Evolutionary conservation across 2,888 invertebrate genomes (phyloP).

Genomic region (Troides oblongomaculatus): DNA sequence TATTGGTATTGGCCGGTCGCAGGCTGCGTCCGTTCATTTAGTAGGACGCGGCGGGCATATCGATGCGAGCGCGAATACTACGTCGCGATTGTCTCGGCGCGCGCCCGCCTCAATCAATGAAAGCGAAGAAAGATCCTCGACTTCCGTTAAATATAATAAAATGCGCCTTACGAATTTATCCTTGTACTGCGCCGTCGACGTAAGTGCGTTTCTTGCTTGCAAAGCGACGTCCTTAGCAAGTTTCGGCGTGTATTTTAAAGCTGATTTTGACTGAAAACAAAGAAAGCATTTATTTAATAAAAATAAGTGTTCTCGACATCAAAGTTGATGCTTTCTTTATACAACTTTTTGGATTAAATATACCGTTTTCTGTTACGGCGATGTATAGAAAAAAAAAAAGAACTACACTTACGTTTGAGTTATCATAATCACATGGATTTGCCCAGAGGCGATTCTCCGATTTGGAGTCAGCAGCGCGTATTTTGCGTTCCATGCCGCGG

Average conservation of each 20-base stretch:
- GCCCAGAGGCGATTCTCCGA: constrained; percentile 61
- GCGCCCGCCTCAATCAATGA: constrained; percentile 56
- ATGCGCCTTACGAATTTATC: constrained; percentile 65
- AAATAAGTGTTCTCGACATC: not conserved
- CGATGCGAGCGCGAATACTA: constrained; percentile 66
- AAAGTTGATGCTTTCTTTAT: not conserved
- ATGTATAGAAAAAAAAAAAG: not conserved
- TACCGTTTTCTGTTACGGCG: not conserved
- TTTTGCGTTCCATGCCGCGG: constrained; percentile 55
- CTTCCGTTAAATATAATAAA: constrained; percentile 35
- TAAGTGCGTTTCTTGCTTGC: constrained; percentile 55
- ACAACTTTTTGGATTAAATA: too few species aligned
- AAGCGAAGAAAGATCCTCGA: constrained; percentile 54
- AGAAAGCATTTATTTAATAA: constrained; percentile 19
- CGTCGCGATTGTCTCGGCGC: constrained; percentile 48
- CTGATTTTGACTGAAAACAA: constrained; percentile 57
- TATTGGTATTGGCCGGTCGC: constrained; percentile 70
- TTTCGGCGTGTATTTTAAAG: constrained; percentile 46
- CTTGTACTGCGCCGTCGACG: constrained; percentile 55
- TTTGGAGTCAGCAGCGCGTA: constrained; percentile 42
- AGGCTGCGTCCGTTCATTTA: constrained; percentile 76
- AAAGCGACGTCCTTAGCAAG: constrained; percentile 50
- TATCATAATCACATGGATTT: constrained; percentile 65
- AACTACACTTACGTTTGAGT: constrained; percentile 38
- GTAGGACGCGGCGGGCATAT: constrained; percentile 74